Base-by-base conservation (phyloP, 2,113 vertebrate genomes). In the Mustela lutreola region DNA sequence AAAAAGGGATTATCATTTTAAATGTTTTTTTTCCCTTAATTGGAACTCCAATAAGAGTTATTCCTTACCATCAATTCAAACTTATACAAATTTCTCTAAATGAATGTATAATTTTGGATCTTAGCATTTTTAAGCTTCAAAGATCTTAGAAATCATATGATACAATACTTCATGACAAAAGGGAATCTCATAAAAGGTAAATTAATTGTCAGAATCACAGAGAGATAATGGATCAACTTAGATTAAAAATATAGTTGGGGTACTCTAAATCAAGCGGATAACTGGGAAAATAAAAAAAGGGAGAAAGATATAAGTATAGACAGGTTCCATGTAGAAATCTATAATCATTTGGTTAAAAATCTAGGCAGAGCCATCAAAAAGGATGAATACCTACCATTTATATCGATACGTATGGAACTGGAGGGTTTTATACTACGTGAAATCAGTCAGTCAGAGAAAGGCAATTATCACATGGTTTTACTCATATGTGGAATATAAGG, bases 261-360 rank as follows among this genome's bases (percentile, higher is more conserved):
- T 53, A 89, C 39, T 80, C 50, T 73, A 81, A 88, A 82, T 94
- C 28, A 94, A 88, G 42, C 2, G 28, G 16, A 24, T 19, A 90
- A 76, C 63, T 60, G 14, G 12, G 53, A 75, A 91, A 94, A 79
- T 71, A 28, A 78, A 63, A 63, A 67, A 36, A 70, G 33, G 58
- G 2, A 2, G 0, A 33, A 84, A 82, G 12, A 33, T 63, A 0
- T 67, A 10, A 93, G 1, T 45, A 33, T 26, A 93, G 48, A 81
- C 31, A 56, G n/a, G 22, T 93, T 95, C 33, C 5, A 79, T 31
- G 24, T 12, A 94, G 73, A 95, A 89, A 91, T 93, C 36, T 76
- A 65, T 65, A 89, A 75, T 73, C 26, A 87, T 89, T 87, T 63
- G 24, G 12, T 73, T 92, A 95, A 96, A 91, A 97, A 94, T 89